Base-by-base conservation (phyloP, 2,113 vertebrate genomes). In the Sterna hirundo region DNA sequence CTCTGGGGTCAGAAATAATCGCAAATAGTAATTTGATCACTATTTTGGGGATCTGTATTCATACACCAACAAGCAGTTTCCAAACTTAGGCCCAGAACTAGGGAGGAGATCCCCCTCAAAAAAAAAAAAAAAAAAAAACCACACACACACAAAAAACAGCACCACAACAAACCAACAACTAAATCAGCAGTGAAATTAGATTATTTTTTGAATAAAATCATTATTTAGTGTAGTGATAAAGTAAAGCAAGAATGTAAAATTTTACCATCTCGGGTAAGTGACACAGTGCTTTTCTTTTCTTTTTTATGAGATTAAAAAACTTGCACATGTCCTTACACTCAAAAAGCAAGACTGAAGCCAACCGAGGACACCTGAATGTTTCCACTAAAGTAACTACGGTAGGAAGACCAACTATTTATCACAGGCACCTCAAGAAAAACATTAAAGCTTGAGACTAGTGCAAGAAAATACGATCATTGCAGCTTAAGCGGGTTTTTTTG, bases 391-490 rank as follows among this genome's bases (percentile, higher is more conserved):
- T 40, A 55, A 25, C 22, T 25, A 27, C 0, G 0, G 27, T 19
- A 38, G 29, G 6, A 83, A 64, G 55, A 70, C 13, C 62, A 80
- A 51, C 23, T 83, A 11, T 34, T 86, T n/a, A 13, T 20, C 26
- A 22, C 2, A 47, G 25, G 38, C 52, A 58, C 34, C 82, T 57
- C 55, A 80, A 64, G 40, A 65, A 42, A 76, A 75, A 70, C 29
- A 75, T 8, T 58, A 6, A 42, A 58, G 7, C 23, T 52, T 26
- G 32, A 87, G 46, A 61, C 15, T 74, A 58, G 12, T 55, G 23
- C 20, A 80, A 70, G 68, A 70, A 84, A 80, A 71, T 32, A 49
- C 0, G 0, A 44, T 32, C 16, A 12, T 1, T 5, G 9, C 18
- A 54, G 38, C 20, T n/a, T 40, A 80, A 49, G 13, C 7, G 40